A percentile compares a stretch with the other conserved stretches of the same genome.
Conservation (phyloP, 2,888 invertebrate genomes). For the Troilus luridus region DNA sequence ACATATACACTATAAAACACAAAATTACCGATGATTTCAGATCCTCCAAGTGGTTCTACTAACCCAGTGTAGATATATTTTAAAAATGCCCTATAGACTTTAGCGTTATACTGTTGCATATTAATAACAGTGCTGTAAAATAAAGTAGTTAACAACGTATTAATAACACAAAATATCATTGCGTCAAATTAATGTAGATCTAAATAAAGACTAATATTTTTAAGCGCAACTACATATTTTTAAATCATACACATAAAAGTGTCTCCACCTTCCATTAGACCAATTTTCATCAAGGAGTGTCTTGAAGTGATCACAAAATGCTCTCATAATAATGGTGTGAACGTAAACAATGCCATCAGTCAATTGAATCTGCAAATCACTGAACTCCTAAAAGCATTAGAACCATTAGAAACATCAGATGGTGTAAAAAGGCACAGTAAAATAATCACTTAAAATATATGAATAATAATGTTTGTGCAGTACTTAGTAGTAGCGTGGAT, state of each 20-base stretch:
- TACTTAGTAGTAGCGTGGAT: no score
- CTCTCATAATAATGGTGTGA: slow-evolving; percentile 60
- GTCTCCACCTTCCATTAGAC: slow-evolving; percentile 57
- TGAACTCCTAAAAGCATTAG: slow-evolving; percentile 57
- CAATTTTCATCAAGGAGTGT: slow-evolving; percentile 61
- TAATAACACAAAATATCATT: neutral
- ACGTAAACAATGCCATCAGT: slow-evolving; percentile 61
- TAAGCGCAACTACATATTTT: neutral
- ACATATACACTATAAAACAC: neutral
- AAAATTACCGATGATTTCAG: slow-evolving; percentile 60
- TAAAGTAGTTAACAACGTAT: neutral
- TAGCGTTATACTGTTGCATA: slow-evolving; percentile 61
- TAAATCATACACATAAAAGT: slow-evolving; percentile 42
- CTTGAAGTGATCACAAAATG: slow-evolving; percentile 63
- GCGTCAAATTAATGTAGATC: neutral
- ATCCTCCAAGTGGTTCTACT: slow-evolving; percentile 58
- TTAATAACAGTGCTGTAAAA: slow-evolving; percentile 51
- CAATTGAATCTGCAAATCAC: slow-evolving; percentile 59
- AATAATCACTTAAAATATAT: no score
- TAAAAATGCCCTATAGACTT: slow-evolving; percentile 61
- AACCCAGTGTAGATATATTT: slow-evolving; percentile 62
- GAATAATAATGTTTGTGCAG: no score
- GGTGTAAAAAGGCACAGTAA: no score
- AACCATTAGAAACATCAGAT: neutral
- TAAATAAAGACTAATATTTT: neutral